Base-by-base conservation (phyloP, 2,888 invertebrate species). In the Proisotoma minuta region DNA sequence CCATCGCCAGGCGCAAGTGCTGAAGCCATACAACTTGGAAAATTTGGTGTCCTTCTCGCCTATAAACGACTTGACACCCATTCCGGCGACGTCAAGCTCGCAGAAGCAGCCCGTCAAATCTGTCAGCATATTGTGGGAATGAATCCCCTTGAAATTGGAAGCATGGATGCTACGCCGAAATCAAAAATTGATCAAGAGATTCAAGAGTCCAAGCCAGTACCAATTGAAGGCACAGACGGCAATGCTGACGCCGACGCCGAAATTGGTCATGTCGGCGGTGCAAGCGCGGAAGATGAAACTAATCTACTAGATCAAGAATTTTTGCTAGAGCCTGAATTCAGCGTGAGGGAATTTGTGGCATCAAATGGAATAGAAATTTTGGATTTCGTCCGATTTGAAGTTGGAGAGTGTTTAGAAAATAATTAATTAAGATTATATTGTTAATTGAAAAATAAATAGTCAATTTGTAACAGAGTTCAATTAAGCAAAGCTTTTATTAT, bases 101-200 rank as follows among this genome's bases (percentile, higher is more conserved):
- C 79, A 27, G 76, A 79, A 51, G 75, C 89, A 10, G 88, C 88
- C 20, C 84, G 84, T 72, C 86, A 90, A 75, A 77, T 97, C 5
- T 93, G 94, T 76, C 95, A 96, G 77, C 97, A 97, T 76, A 85
- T 97, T 74, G 91, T 97, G 23, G 82, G 92, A 28, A 86, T 91
- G 84, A 87, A 88, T 74, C 93, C 93, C 0, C 77, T 75, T 39
- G 88, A 85, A 79, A 83, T 92, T 64, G 92, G 91, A 0, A 78
- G 60, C 20, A 57, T 66, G 48, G 70, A 61, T 22, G 64, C 63
- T 2, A 66, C 69, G 18, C 53, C 59, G 24, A 52, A 52, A 27
- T 39, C 20, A 51, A 20, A 47, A 22, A 5, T 4, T 23, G 20
- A 5, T n/a, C 22, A n/a, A 18, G 12, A 58, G 67, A 15, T 57